phyloP scores from a whole-genome alignment of 30 jellyfish, hydroid and myxozoan genomes.

The Nemopilema nomurai region DNA sequence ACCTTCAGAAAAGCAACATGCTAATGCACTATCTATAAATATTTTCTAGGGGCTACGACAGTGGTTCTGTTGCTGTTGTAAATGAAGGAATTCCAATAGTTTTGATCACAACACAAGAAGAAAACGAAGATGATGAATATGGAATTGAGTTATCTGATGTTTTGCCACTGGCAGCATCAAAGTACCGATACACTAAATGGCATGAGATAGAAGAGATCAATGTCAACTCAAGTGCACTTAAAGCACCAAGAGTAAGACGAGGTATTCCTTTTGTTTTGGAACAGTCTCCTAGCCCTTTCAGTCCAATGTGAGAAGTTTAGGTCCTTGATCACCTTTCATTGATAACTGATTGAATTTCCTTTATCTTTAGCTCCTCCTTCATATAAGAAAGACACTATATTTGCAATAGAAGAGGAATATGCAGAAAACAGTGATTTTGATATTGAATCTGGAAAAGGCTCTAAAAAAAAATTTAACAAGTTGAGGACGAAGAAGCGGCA shows the following conservation, averaged over 20 bases:
- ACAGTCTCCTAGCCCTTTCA: background rate
- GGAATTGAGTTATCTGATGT: constrained; percentile 69
- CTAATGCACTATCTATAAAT: background rate
- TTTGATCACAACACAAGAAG: constrained; percentile 72
- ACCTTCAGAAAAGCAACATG: too few relatives aligned
- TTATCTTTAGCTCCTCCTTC: constrained; percentile 73
- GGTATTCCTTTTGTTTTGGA: constrained; percentile 37
- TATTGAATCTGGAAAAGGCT: constrained; percentile 23
- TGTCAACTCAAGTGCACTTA: constrained; percentile 77
- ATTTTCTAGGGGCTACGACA: constrained; percentile 36
- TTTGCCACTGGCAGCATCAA: constrained; percentile 91
- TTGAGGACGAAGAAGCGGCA: constrained; percentile 56
- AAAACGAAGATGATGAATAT: constrained; percentile 53
- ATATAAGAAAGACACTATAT: constrained; percentile 67
- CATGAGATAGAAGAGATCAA: constrained; percentile 71
- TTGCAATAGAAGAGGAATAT: constrained; percentile 68
- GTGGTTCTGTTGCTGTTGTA: constrained; percentile 23
- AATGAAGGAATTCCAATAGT: constrained; percentile 86
- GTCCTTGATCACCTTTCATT: too few relatives aligned
- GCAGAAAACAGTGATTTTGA: constrained; percentile 45
- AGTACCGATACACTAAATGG: constrained; percentile 91
- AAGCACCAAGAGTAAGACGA: constrained; percentile 85
- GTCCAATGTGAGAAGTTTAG: too few relatives aligned
- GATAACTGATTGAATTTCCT: background rate
- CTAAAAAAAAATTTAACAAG: constrained; percentile 14